Base-by-base conservation (phyloP, 2,797 vertebrate species). In the Eidolon dupreanum region DNA sequence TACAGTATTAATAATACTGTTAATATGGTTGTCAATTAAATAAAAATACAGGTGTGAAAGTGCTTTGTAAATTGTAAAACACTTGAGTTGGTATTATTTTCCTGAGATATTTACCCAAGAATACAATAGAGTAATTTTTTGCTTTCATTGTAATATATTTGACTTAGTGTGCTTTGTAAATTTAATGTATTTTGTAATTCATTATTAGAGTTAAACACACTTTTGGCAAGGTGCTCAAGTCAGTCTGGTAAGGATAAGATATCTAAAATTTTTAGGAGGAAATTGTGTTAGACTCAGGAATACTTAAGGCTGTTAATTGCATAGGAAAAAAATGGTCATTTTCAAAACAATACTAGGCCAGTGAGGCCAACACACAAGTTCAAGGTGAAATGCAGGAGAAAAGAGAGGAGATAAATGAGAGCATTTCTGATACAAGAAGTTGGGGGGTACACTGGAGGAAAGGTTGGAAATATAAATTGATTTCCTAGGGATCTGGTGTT, bases 191-290 rank as follows among this genome's bases (percentile, higher is more conserved):
- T 93, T 90, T 75, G 17, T 93, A 75, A 93, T 91, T 81, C 16
- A 51, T 88, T 73, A 66, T 78, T 94, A 53, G 33, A 84, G 22
- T 57, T 86, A 93, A 75, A 53, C 20, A 55, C 3, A 43, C 49
- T 90, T 96, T 89, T 22, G 89, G 33, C 51, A 74, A 82, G 84
- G 95, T 70, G 19, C 8, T 63, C 43, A 88, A 57, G 43, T 97
- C n/a, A 75, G 28, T 55, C 17, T 65, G 43, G 41, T 88, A 74
- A 92, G 31, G 66, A 75, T 70, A 87, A 79, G 31, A 59, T 49
- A 71, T 36, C 88, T 43, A 17, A 3, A 24, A 9, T 65, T 90
- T 94, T 83, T 26, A 43, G 28, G 8, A 7, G 49, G 36, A 91
- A 26, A 82, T 86, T 41, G 17, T 74, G 20, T 41, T 71, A 9